phyloP scores from a whole-genome alignment of 1,140 invertebrate genomes.

The Lepidurus packardi region DNA sequence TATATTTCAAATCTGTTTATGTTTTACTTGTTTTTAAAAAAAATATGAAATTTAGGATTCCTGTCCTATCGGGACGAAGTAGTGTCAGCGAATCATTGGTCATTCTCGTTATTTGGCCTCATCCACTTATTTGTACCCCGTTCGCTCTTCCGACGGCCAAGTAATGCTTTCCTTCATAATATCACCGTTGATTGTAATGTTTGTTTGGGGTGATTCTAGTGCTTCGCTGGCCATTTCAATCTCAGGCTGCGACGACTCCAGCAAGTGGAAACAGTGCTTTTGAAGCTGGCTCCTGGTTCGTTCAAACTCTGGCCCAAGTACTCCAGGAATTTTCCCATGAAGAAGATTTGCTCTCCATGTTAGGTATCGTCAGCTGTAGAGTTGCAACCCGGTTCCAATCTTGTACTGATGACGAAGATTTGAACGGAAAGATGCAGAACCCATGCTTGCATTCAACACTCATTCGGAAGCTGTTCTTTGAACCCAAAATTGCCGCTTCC shows the following conservation, averaged over 20 bases:
- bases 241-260: too few relatives aligned
- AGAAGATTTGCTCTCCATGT: constrained; percentile 25
- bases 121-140: background rate
- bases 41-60: background rate
- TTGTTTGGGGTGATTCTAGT: too few relatives aligned
- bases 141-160: background rate
- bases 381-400: constrained; percentile 27
- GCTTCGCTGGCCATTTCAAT: too few relatives aligned
- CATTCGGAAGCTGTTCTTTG: too few relatives aligned
- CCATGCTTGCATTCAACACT: too few relatives aligned
- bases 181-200: background rate
- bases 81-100: background rate
- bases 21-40: too few relatives aligned
- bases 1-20: background rate
- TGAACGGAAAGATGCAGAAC: too few relatives aligned
- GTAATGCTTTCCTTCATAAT: constrained; percentile 26
- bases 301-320: constrained; percentile 16
- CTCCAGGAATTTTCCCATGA: background rate
- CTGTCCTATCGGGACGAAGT: background rate
- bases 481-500: background rate
- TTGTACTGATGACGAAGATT: too few relatives aligned
- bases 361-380: background rate
- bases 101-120: background rate
- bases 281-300: background rate
- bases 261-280: background rate